Conservation (phyloP, 2,113 vertebrate species). For the Lasiurus borealis region DNA sequence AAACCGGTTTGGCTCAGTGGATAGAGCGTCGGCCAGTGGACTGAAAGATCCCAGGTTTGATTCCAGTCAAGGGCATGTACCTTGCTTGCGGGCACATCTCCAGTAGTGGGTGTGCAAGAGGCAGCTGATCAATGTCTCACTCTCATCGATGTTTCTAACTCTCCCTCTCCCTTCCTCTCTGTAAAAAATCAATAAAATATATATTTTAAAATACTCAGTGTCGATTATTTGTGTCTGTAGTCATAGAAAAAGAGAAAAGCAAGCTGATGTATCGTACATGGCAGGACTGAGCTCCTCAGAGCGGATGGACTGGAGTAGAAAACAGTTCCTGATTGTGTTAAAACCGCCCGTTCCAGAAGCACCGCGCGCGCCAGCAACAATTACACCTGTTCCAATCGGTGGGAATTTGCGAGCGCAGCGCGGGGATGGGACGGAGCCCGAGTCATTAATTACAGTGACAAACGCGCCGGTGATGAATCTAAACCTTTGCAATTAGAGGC, state of each 20-base stretch:
- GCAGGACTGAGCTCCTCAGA: not conserved
- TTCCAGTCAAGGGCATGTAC: too few relatives aligned
- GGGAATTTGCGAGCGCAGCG: conserved; percentile 59
- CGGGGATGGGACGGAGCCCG: conserved; percentile 27
- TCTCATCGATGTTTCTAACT: too few relatives aligned
- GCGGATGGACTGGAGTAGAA: not conserved
- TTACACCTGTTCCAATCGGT: conserved; percentile 56
- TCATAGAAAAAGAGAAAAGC: not conserved
- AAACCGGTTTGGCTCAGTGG: too few relatives aligned
- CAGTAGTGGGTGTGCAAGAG: too few relatives aligned
- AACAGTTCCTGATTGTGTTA: not conserved
- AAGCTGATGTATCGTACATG: not conserved
- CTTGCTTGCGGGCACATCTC: too few relatives aligned
- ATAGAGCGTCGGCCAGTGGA: too few relatives aligned
- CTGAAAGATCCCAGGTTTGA: too few relatives aligned
- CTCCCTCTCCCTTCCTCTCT: too few relatives aligned
- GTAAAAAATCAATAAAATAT: too few relatives aligned
- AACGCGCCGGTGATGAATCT: conserved; percentile 67
- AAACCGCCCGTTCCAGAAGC: conserved; percentile 17
- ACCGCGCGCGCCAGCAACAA: not conserved
- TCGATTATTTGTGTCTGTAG: not conserved
- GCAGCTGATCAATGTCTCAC: too few relatives aligned
- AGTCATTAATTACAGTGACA: conserved; percentile 82
- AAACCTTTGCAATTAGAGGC: conserved; percentile 74
- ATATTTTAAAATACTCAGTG: too few relatives aligned